Base-by-base conservation (phyloP, 2,888 invertebrate species). In the Lasioglossum pauxillum region DNA sequence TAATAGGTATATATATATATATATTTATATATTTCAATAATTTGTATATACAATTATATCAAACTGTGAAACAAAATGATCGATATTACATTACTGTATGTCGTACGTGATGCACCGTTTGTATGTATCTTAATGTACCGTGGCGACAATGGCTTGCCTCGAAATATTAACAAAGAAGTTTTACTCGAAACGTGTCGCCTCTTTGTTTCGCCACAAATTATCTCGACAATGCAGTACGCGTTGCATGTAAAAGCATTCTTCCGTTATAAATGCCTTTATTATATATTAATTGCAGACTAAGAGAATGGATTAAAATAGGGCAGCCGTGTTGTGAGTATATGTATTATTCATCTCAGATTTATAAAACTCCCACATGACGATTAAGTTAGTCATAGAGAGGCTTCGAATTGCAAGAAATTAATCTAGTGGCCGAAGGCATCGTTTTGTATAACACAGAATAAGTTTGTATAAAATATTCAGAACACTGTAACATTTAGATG, bases 381-480 rank as follows among this genome's bases (percentile, higher is more conserved):
- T 67, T 77, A 86, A 78, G 67, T 57, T 75, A 82, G 83, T 75
- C 86, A 53, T 84, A 87, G 76, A 75, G 84, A 80, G 78, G 75
- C 46, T 84, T 82, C 44, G 27, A 75, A 76, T 86, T 89, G 80
- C 49, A 82, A 83, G 78, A 83, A 5, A 85, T 80, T 16, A 83
- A 82, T 86, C 86, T 76, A 86, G 75, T 84, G 89, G 84, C 82
- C 76, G 84, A 86, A 89, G 85, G 87, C 85, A 80, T 86, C 78
- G 35, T 80, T 57, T 87, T 78, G 67, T 78, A 89, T 86, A 90
- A 89, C 86, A 84, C 81, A 88, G 83, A 87, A 89, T 86, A 88
- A 81, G 85, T 83, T 87, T 90, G 91, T 91, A 91, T 90, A 91
- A 91, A 91, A 91, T 88, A 90, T 90, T 90, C 90, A 90, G 89